Evolutionary conservation across 2,113 vertebrate genomes (phyloP).

Genomic region (Amphiprion ocellaris): DNA sequence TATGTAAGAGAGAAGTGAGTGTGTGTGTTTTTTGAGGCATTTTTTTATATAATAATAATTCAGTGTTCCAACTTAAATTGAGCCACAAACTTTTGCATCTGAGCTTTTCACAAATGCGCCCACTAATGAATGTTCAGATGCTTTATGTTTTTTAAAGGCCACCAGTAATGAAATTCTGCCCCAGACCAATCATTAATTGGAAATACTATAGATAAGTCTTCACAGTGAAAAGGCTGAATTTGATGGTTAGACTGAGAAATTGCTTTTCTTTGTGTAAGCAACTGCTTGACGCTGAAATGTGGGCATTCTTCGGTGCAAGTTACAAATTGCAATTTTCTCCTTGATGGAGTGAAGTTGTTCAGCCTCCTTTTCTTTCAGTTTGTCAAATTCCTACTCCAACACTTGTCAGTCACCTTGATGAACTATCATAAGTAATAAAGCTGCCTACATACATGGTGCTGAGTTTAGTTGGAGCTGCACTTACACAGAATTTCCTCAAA

Average conservation of each 20-base stretch:
- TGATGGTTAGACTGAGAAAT: slow-evolving; percentile 9
- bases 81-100: background rate
- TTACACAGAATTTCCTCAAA: slow-evolving; percentile 3
- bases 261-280: slow-evolving; percentile 3
- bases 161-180: slow-evolving; percentile 34
- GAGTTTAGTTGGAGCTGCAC: slow-evolving; percentile 14
- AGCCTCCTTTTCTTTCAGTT: slow-evolving; percentile 33
- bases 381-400: slow-evolving; percentile 22
- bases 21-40: slow-evolving; percentile 2
- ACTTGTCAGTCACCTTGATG: slow-evolving; percentile 51
- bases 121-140: slow-evolving; percentile 26
- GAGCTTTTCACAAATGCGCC: background rate
- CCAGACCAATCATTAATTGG: slow-evolving; percentile 4
- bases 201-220: slow-evolving; percentile 14
- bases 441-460: slow-evolving; percentile 12
- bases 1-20: too few relatives aligned
- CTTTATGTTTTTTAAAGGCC: slow-evolving; percentile 31
- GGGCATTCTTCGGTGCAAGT: slow-evolving; percentile 10
- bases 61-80: slow-evolving; percentile 7
- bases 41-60: background rate
- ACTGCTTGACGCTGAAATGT: background rate
- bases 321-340: slow-evolving; percentile 17
- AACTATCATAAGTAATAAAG: slow-evolving; percentile 31
- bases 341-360: slow-evolving; percentile 28
- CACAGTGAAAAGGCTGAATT: slow-evolving; percentile 27